These are phyloP conservation scores for Chymomyza procnemis DNA, from an alignment of 2,888 invertebrate genomes.

Conservation along the genomic window DNA sequence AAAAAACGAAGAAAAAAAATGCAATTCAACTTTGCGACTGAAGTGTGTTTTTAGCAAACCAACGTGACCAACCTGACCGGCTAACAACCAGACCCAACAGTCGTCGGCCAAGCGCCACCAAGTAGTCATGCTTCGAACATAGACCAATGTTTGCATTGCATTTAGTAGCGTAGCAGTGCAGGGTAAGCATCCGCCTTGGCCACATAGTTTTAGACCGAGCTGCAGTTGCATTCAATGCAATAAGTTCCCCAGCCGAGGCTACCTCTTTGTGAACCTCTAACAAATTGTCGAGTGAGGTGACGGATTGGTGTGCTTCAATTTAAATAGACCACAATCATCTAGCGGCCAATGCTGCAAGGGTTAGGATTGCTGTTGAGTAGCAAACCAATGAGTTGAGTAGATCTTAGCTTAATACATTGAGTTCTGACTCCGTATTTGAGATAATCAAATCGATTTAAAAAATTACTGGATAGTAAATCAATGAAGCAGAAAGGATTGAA, in stretches of 20 bases:
- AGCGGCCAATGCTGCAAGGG: neutral
- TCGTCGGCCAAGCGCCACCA: neutral
- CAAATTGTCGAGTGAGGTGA: conserved; percentile 5
- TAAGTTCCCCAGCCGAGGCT: neutral
- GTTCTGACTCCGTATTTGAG: too few relatives aligned
- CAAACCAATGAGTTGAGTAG: neutral
- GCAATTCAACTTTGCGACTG: conserved; percentile 38
- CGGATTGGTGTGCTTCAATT: neutral
- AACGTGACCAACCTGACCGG: neutral
- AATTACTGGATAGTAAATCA: too few relatives aligned
- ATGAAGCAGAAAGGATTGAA: too few relatives aligned
- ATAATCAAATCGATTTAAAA: too few relatives aligned
- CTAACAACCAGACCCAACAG: conserved; percentile 20
- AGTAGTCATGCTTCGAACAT: conserved; percentile 20
- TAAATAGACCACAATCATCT: neutral
- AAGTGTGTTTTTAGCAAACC: conserved; percentile 35
- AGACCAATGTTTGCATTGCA: conserved; percentile 46
- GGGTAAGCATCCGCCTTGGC: neutral
- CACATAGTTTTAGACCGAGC: conserved; percentile 15
- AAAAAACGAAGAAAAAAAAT: too few relatives aligned
- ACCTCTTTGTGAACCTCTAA: conserved; percentile 10
- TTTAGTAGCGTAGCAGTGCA: conserved; percentile 18
- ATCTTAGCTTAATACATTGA: neutral
- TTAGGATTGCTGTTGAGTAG: neutral
- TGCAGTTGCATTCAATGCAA: conserved; percentile 26